Percentiles rank a stretch among this genome's conserved stretches.
These are phyloP conservation scores for Rhagium mordax DNA, from an alignment of 2,888 invertebrate species.

Conservation along the genomic window DNA sequence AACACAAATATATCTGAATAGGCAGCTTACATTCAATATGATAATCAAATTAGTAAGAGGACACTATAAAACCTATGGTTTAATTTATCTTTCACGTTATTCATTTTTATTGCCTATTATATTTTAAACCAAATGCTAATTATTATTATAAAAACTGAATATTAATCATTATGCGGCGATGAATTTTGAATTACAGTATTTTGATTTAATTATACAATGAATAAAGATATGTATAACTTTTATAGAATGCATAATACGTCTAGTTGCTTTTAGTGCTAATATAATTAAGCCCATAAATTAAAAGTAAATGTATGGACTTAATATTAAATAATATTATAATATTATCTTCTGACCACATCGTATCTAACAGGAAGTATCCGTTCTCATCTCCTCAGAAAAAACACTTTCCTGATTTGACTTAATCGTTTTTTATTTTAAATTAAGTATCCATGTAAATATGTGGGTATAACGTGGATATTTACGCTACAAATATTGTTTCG, in stretches of 20 bases:
- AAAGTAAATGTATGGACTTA: slow-evolving; percentile 5
- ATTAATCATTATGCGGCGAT: not conserved
- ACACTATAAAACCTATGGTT: too few relatives aligned
- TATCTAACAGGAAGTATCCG: slow-evolving; percentile 12
- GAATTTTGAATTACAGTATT: slow-evolving; percentile 4
- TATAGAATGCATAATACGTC: slow-evolving; percentile 11
- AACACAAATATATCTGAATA: too few relatives aligned
- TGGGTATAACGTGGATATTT: not conserved
- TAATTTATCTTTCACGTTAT: not conserved
- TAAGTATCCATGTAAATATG: not conserved
- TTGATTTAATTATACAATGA: slow-evolving; percentile 12
- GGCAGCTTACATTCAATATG: too few relatives aligned
- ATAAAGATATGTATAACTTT: slow-evolving; percentile 9
- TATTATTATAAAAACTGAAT: not conserved
- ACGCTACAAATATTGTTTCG: not conserved
- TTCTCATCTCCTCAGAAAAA: slow-evolving; percentile 4
- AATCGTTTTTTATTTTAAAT: slow-evolving; percentile 10
- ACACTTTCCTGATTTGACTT: not conserved
- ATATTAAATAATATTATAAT: not conserved
- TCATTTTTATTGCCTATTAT: not conserved
- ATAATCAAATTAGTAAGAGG: too few relatives aligned
- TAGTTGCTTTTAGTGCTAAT: slow-evolving; percentile 13
- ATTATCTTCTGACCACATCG: slow-evolving; percentile 5
- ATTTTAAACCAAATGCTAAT: not conserved
- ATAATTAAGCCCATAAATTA: slow-evolving; percentile 18